Percentiles rank a stretch among this genome's conserved stretches.
phyloP scores from a whole-genome alignment of 2,888 invertebrate genomes.

The Stenodema calcarata region DNA sequence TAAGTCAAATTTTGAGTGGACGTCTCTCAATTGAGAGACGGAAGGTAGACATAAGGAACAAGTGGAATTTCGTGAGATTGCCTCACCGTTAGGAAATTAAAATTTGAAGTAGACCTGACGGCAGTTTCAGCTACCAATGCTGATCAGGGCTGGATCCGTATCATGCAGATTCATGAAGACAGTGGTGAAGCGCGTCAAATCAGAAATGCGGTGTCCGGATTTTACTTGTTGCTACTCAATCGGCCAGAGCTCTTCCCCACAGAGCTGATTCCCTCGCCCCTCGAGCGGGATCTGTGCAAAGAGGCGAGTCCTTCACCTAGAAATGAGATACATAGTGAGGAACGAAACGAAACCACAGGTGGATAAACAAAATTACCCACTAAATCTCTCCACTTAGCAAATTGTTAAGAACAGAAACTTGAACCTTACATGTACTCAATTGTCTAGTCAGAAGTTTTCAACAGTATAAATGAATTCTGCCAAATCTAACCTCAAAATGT shows the following conservation, averaged over 20 bases:
- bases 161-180: not conserved
- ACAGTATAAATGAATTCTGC: too few relatives aligned
- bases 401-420: too few relatives aligned
- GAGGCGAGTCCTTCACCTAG: constrained; percentile 69
- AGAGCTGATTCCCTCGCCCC: constrained; percentile 80
- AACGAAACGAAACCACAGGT: too few relatives aligned
- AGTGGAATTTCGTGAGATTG: not conserved
- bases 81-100: not conserved
- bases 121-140: not conserved
- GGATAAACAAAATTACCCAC: too few relatives aligned
- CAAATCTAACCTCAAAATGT: too few relatives aligned
- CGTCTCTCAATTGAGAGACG: not conserved
- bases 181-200: not conserved
- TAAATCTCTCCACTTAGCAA: too few relatives aligned
- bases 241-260: constrained; percentile 64
- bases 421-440: too few relatives aligned
- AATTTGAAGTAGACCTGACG: not conserved
- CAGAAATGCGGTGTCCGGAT: not conserved
- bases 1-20: not conserved
- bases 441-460: too few relatives aligned
- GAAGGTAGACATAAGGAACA: not conserved
- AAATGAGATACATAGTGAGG: not conserved
- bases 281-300: constrained; percentile 79
- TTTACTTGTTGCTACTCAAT: constrained; percentile 26
- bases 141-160: not conserved